Conservation (phyloP, 2,888 invertebrate genomes). For the Troides aeacus region DNA sequence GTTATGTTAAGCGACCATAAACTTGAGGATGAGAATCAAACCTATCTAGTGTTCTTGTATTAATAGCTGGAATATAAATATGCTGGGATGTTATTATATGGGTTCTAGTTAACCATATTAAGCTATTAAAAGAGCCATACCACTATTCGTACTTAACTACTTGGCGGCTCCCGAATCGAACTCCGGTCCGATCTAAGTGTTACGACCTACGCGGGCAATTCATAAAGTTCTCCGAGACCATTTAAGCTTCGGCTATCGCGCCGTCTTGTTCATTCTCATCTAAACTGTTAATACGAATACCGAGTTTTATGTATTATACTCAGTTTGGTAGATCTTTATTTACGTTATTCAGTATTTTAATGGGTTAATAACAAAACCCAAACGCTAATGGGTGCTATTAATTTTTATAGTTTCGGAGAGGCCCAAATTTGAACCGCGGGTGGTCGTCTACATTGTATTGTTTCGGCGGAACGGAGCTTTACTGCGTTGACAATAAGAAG, state of each 20-base stretch:
- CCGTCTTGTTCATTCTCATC: slow-evolving; percentile 15
- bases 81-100: no score
- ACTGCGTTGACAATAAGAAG: neutral
- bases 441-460: slow-evolving; percentile 42
- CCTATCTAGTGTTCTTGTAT: no score
- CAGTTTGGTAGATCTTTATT: slow-evolving; percentile 48
- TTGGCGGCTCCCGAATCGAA: no score
- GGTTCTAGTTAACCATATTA: no score
- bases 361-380: slow-evolving; percentile 58
- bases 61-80: no score
- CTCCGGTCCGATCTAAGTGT: no score
- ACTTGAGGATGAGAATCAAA: no score
- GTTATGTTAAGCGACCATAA: no score
- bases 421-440: slow-evolving; percentile 57
- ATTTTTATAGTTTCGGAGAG: slow-evolving; percentile 61
- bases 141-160: no score
- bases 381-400: slow-evolving; percentile 55
- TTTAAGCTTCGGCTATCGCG: slow-evolving; percentile 1
- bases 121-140: no score
- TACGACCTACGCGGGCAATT: no score
- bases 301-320: slow-evolving; percentile 45
- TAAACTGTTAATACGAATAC: slow-evolving; percentile 40
- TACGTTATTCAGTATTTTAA: slow-evolving; percentile 58
- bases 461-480: slow-evolving; percentile 14
- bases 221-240: no score